These are phyloP conservation scores for Neomonachus schauinslandi DNA, from an alignment of 2,113 vertebrate genomes.

Conservation along the genomic window DNA sequence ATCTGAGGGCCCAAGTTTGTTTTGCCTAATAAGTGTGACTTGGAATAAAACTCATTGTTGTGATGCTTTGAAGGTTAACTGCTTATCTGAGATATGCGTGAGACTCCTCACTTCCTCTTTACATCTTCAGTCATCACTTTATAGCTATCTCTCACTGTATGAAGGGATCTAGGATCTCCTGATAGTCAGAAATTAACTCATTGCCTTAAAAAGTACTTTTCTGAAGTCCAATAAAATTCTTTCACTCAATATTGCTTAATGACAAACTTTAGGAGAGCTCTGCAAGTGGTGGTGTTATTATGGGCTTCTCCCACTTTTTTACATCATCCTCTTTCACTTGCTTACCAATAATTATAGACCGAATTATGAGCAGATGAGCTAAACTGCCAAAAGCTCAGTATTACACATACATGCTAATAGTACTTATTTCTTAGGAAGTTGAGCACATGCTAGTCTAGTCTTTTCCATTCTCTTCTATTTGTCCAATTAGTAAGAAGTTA, in stretches of 20 bases:
- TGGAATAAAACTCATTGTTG: neutral
- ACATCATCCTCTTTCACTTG: neutral
- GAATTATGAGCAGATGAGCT: neutral
- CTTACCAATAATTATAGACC: neutral
- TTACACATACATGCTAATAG: neutral
- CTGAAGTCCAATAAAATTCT: neutral
- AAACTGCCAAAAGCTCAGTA: neutral
- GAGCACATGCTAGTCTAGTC: neutral
- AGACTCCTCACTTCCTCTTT: neutral
- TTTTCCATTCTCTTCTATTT: neutral
- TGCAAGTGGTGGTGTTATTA: neutral
- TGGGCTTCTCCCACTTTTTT: neutral
- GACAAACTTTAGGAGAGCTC: neutral
- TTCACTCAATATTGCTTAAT: neutral
- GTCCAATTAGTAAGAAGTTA: neutral
- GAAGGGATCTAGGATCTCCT: neutral
- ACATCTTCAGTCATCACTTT: neutral
- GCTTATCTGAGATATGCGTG: neutral
- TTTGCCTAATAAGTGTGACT: neutral
- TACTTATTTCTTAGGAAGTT: neutral
- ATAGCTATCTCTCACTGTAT: neutral
- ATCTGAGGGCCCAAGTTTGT: neutral
- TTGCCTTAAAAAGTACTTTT: neutral
- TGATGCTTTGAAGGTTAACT: neutral
- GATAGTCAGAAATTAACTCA: neutral